A percentile compares a stretch with the other conserved stretches of the same genome.
Evolutionary conservation across 2,113 vertebrate species (phyloP).

Genomic region (Cinclus cinclus): DNA sequence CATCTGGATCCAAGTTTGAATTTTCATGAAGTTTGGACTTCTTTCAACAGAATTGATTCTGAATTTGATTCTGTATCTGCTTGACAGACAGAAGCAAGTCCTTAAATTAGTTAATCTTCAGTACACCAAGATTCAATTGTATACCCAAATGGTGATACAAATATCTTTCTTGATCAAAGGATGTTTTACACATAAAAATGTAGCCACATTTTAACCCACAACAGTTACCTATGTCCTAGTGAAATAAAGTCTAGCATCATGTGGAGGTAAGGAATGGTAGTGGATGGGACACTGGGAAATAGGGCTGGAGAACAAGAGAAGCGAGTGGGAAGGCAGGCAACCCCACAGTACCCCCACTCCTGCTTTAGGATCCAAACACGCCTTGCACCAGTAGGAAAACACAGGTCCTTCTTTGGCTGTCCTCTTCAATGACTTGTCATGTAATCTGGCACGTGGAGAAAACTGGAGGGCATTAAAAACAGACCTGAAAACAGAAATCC

Average conservation of each 20-base stretch:
- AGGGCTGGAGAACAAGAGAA: not conserved
- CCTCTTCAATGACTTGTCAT: not conserved
- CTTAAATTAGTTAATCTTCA: not conserved
- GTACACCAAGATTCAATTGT: not conserved
- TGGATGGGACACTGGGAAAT: not conserved
- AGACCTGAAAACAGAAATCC: not conserved
- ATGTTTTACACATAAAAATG: not conserved
- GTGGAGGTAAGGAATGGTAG: not conserved
- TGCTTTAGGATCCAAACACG: not conserved
- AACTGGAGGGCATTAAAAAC: not conserved
- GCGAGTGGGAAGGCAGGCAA: not conserved
- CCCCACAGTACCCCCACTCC: accelerated
- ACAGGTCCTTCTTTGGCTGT: not conserved
- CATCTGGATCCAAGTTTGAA: not conserved
- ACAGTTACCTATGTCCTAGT: not conserved
- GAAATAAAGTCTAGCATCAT: not conserved
- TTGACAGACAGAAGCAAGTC: not conserved
- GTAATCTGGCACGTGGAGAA: not conserved
- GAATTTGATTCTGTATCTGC: not conserved
- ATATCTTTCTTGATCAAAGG: not conserved
- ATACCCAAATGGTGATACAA: not conserved
- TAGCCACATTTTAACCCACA: not conserved
- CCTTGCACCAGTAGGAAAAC: not conserved
- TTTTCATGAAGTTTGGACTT: not conserved
- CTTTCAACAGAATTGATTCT: not conserved